A percentile compares a stretch with the other conserved stretches of the same genome.
Conservation (phyloP, 35 echinoderm and acorn worm species). For the Apostichopus parvimensis region DNA sequence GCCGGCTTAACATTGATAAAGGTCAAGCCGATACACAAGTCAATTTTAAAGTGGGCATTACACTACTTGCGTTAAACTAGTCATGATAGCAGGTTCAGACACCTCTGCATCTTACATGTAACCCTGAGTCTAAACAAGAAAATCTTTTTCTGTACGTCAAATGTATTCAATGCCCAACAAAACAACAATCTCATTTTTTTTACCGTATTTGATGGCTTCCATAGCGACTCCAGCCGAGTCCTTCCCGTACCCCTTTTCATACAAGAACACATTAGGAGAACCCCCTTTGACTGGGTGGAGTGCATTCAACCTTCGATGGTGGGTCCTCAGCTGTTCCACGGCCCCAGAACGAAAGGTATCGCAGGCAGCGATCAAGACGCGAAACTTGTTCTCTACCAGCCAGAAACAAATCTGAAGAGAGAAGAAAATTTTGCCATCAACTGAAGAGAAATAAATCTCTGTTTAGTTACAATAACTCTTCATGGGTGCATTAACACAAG, state of each 20-base stretch:
- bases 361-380: slow-evolving; percentile 92
- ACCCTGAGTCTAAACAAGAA: too few relatives aligned
- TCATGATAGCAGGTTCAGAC: too few relatives aligned
- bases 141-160: background rate
- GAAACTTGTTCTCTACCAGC: slow-evolving; percentile 94
- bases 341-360: slow-evolving; percentile 96
- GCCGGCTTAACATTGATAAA: too few relatives aligned
- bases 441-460: background rate
- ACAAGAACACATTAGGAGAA: slow-evolving; percentile 75
- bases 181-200: background rate
- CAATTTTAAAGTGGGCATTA: too few relatives aligned
- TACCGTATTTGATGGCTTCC: slow-evolving; percentile 99
- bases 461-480: too few relatives aligned
- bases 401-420: slow-evolving; percentile 93
- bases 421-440: background rate
- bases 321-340: slow-evolving; percentile 86
- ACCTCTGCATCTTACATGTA: too few relatives aligned
- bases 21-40: too few relatives aligned
- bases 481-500: too few relatives aligned
- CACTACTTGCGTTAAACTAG: too few relatives aligned
- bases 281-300: slow-evolving; percentile 74
- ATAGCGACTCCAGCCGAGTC: slow-evolving; percentile 97
- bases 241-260: slow-evolving; percentile 98
- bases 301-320: slow-evolving; percentile 81
- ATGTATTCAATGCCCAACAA: too few relatives aligned